phyloP scores from a whole-genome alignment of 1,140 invertebrate species.

The Ephestia elutella region DNA sequence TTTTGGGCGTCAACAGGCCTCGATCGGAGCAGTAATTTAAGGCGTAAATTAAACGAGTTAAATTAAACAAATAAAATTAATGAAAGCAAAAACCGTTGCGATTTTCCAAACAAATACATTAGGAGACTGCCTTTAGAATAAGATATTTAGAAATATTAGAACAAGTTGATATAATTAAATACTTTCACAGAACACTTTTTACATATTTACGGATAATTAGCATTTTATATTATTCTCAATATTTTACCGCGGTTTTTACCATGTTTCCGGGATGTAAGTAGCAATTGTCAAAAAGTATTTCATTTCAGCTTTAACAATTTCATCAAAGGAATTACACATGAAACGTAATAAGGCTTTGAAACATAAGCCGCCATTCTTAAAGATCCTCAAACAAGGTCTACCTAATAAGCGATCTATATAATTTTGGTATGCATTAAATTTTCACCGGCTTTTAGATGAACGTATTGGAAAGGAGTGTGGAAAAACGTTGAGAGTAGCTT shows the following conservation, averaged over 20 bases:
- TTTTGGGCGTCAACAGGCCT: slow-evolving; percentile 11
- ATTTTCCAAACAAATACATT: slow-evolving; percentile 39
- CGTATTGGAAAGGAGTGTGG: slow-evolving; percentile 42
- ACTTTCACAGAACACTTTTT: background rate
- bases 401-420: background rate
- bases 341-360: background rate
- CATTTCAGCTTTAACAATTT: slow-evolving; percentile 12
- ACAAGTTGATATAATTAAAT: background rate
- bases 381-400: background rate
- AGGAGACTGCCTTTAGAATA: slow-evolving; percentile 21
- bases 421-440: slow-evolving; percentile 44
- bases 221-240: background rate
- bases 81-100: slow-evolving; percentile 40
- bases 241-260: too few relatives aligned
- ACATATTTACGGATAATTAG: background rate
- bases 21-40: slow-evolving; percentile 41
- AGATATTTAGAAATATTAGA: slow-evolving; percentile 21
- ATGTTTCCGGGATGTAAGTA: too few relatives aligned
- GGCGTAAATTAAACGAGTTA: slow-evolving; percentile 47
- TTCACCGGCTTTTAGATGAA: slow-evolving; percentile 58
- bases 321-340: background rate
- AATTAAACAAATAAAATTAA: slow-evolving; percentile 52
- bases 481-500: slow-evolving; percentile 50
- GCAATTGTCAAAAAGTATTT: slow-evolving; percentile 23
- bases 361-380: background rate